Conservation (phyloP, 2,797 vertebrate species). For the Microchirus variegatus region DNA sequence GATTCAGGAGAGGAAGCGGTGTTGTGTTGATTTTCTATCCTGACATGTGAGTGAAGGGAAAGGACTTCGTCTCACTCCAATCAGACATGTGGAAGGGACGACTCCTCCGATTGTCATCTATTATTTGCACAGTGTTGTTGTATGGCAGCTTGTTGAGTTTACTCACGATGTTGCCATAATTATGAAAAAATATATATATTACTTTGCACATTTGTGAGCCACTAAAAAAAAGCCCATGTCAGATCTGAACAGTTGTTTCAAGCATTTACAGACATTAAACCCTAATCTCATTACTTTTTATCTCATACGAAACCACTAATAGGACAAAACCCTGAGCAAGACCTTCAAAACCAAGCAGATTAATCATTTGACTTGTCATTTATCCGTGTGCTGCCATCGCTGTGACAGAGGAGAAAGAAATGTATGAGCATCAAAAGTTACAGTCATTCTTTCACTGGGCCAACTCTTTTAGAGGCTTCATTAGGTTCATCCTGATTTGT, state of each 20-base stretch:
- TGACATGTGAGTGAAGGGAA: neutral
- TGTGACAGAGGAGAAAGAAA: constrained; percentile 13
- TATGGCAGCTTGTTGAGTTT: too few species aligned
- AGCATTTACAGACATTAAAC: too few species aligned
- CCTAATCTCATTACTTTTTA: neutral
- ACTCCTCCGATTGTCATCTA: too few species aligned
- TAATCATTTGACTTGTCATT: constrained; percentile 14
- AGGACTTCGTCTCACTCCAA: constrained; percentile 1
- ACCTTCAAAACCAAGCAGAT: constrained; percentile 16
- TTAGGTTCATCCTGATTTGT: constrained; percentile 9
- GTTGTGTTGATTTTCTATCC: constrained; percentile 31
- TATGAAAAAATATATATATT: too few species aligned
- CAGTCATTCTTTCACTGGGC: constrained; percentile 11
- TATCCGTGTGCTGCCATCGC: constrained; percentile 6
- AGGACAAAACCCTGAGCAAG: neutral
- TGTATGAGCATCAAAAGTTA: constrained; percentile 3
- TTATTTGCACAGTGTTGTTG: too few species aligned
- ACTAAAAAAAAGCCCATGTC: too few species aligned
- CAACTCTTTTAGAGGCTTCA: constrained; percentile 17
- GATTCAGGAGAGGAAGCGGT: constrained; percentile 31
- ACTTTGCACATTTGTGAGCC: too few species aligned
- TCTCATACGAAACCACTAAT: constrained; percentile 1
- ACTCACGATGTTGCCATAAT: too few species aligned
- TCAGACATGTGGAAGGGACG: constrained; percentile 6
- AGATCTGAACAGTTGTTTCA: too few species aligned